Evolutionary conservation across 2,888 invertebrate species (phyloP), one percentile per base, ranked within the genome.

Genomic region (Noctua pronuba): DNA sequence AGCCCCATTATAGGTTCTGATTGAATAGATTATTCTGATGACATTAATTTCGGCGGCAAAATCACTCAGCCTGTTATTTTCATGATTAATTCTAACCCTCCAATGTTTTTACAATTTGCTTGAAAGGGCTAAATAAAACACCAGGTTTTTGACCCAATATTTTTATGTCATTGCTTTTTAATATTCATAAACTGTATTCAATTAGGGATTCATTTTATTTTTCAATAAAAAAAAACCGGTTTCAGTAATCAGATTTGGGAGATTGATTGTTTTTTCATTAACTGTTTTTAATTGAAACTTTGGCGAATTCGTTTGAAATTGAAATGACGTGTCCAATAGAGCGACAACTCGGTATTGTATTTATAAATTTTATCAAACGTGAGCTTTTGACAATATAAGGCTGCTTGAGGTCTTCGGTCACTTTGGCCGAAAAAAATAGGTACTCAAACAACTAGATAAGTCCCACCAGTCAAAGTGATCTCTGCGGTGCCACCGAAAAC

Each of bases 271-370:
- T 44, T 73, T 60, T 79, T 41, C 35, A 71, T 70, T 55, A 82
- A 70, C 31, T 10, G n/a, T 49, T 70, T 82, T 64, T 72, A 75
- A 75, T 79, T 70, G 65, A 73, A 75, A 65, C 52, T 74, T 71
- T 78, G 18, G 21, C 67, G 52, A 74, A 28, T 74, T 72, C 49
- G 38, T 75, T 60, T 66, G 18, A 35, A 62, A 55, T 72, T 74
- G 24, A 67, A 71, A 70, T 18, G 62, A 62, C 62, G 7, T 24
- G 41, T 60, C 24, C 52, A 46, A 52, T 71, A 10, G 35, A 68
- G 31, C 2, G 38, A 60, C 10, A 52, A 62, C 21, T 35, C 21
- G 31, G 8, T 31, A 60, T 21, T 60, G 16, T 16, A 10, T 21
- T 10, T 10, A 21, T 21, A n/a, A 7, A 31, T 60, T 60, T 31